A percentile compares a stretch with the other conserved stretches of the same genome.
Conservation (phyloP, 2,797 vertebrate species). For the Acridotheres tristis region DNA sequence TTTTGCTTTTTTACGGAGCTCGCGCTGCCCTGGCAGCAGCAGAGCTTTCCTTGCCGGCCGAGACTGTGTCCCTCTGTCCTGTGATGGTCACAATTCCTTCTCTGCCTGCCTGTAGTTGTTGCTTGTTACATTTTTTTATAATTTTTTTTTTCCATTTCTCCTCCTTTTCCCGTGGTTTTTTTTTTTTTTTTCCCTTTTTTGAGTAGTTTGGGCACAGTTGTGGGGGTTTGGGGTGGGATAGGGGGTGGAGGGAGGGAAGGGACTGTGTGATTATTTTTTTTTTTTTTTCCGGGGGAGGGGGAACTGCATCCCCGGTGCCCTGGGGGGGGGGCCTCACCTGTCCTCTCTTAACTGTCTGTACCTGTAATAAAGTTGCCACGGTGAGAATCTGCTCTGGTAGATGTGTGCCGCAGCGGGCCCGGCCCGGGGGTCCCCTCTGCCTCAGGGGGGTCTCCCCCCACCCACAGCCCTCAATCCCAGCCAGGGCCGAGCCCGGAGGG, state of each 20-base stretch:
- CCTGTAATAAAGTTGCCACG: constrained; percentile 77
- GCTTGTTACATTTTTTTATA: background rate
- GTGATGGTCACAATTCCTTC: background rate
- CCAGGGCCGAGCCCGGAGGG: background rate
- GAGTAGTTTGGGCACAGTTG: background rate
- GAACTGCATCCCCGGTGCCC: background rate
- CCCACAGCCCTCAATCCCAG: background rate
- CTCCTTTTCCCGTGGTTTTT: background rate
- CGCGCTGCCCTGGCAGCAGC: background rate
- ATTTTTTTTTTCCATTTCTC: background rate
- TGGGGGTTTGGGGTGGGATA: background rate
- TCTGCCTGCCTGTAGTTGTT: background rate
- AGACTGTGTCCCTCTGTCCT: background rate
- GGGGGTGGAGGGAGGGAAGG: background rate
- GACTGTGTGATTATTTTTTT: background rate
- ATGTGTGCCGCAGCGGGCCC: constrained; percentile 49
- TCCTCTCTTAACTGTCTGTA: constrained; percentile 67
- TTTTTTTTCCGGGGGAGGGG: background rate
- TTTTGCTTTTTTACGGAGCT: constrained; percentile 61
- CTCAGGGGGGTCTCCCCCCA: background rate
- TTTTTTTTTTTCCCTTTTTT: background rate
- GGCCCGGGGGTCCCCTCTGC: background rate
- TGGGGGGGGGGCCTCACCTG: constrained; percentile 50
- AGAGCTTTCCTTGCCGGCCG: background rate
- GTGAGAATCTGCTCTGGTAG: constrained; percentile 66